Base-by-base conservation (phyloP, 2,888 invertebrate species). In the Drosophila birchii region DNA sequence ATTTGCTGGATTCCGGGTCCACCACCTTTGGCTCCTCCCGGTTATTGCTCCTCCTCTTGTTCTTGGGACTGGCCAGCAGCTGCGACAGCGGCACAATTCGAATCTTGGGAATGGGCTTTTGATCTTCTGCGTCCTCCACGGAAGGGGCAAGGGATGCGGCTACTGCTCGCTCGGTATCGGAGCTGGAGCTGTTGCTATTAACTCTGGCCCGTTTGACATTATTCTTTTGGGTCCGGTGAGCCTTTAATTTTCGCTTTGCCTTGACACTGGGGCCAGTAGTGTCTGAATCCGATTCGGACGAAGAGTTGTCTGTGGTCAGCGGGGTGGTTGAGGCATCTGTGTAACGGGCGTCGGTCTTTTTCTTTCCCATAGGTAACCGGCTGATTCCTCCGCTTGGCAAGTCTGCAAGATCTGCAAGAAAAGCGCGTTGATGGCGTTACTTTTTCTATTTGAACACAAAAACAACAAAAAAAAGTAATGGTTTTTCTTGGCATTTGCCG, bases 71-170 rank as follows among this genome's bases (percentile, higher is more conserved):
- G 45, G 90, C 88, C 53, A 91, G 72, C 58, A 91, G 70, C 76
- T 91, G 89, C 56, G 89, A 91, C 56, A 91, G 64, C 67, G 91
- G 91, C 55, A 91, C 91, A 75, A 91, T 85, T 43, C 89, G 91
- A 66, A 91, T 83, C 77, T 90, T 91, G 60, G 82, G 80, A 41
- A 64, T 41, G 26, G 71, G 70, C 71, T 82, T 72, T 51, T 76
- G 47, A 8, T 43, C 57, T 3, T 43, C 57, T 3, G 49, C 23
- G 5, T 54, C 61, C 18, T 56, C 34, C 5, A 14, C 26, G 14
- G 43, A 45, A 60, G 59, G 60, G 34, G 26, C 39, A 29, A 39
- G 34, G 43, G 55, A 39, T 34, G 57, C 36, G 29, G 57, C 57
- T 79, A 34, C 61, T 53, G 66, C 55, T 51, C 20, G 43, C 12